phyloP scores from a whole-genome alignment of 2,888 invertebrate species.

The Choristoneura rosaceana region DNA sequence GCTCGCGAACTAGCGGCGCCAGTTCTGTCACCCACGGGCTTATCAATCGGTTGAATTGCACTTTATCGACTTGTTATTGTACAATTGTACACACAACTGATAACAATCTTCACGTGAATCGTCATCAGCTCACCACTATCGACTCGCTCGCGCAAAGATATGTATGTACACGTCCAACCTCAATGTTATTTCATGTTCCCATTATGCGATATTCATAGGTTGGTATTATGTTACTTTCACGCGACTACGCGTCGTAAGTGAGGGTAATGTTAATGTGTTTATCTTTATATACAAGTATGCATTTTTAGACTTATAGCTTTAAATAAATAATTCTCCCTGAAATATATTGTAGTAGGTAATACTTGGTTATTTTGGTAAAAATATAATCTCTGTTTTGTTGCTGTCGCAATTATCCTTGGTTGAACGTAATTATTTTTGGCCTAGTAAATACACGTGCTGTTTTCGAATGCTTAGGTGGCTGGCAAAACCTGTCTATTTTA shows the following conservation, averaged over 20 bases:
- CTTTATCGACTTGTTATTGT: conserved; percentile 48
- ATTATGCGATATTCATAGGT: background rate
- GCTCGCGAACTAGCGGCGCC: conserved; percentile 33
- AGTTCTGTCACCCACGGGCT: conserved; percentile 34
- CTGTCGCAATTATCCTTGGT: background rate
- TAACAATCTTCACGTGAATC: conserved; percentile 50
- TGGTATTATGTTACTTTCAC: background rate
- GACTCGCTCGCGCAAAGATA: conserved; percentile 32
- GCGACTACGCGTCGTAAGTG: too few species aligned
- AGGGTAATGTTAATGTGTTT: too few species aligned
- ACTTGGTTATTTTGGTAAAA: background rate
- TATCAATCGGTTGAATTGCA: conserved; percentile 46
- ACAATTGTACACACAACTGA: conserved; percentile 50
- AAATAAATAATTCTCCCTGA: too few species aligned
- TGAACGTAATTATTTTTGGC: background rate
- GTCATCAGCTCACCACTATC: conserved; percentile 43
- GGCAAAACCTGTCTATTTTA: background rate
- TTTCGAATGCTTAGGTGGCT: conserved; percentile 1
- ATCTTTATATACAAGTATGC: too few species aligned
- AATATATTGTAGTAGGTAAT: too few species aligned
- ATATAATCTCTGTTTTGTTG: background rate
- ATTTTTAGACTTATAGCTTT: too few species aligned
- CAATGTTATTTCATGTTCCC: conserved; percentile 26
- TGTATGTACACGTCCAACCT: conserved; percentile 45
- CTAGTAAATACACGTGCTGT: background rate